Percentiles rank a stretch among this genome's conserved stretches.
phyloP scores from a whole-genome alignment of 2,888 invertebrate genomes.

The Conomelus anceps region DNA sequence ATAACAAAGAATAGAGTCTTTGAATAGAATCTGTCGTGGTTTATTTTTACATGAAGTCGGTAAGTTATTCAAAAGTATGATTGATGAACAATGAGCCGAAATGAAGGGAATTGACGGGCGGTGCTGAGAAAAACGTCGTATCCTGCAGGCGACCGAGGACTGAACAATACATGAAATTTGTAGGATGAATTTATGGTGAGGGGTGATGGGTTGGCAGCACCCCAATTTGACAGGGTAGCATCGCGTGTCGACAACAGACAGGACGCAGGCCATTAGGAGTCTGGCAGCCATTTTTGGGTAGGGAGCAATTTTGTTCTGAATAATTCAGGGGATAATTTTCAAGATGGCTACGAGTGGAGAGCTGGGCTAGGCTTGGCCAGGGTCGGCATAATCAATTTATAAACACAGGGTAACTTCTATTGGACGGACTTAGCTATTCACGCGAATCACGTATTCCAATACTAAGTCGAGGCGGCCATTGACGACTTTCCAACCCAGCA shows the following conservation, averaged over 20 bases:
- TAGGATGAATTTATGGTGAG: neutral
- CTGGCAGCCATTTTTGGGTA: constrained; percentile 2
- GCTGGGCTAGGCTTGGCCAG: constrained; percentile 3
- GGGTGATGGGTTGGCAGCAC: neutral
- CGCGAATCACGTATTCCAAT: neutral
- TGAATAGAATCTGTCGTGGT: no score
- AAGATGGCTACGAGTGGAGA: constrained; percentile 5
- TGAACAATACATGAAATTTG: neutral
- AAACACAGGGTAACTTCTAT: constrained; percentile 9
- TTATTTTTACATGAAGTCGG: neutral
- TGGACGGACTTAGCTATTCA: neutral
- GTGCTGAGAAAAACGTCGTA: neutral
- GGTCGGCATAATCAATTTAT: constrained; percentile 8
- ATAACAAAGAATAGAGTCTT: neutral
- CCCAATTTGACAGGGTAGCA: constrained; percentile 7
- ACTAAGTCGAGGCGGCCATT: neutral
- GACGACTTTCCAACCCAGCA: neutral
- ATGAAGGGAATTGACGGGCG: neutral
- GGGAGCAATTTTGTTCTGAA: constrained; percentile 11
- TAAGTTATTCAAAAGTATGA: neutral
- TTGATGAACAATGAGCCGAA: neutral
- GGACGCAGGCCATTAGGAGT: neutral
- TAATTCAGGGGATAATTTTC: constrained; percentile 9
- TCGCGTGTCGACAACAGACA: constrained; percentile 1
- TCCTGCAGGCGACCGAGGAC: neutral